phyloP scores from a whole-genome alignment of 2,888 invertebrate genomes.

The Cataglyphis livida region DNA sequence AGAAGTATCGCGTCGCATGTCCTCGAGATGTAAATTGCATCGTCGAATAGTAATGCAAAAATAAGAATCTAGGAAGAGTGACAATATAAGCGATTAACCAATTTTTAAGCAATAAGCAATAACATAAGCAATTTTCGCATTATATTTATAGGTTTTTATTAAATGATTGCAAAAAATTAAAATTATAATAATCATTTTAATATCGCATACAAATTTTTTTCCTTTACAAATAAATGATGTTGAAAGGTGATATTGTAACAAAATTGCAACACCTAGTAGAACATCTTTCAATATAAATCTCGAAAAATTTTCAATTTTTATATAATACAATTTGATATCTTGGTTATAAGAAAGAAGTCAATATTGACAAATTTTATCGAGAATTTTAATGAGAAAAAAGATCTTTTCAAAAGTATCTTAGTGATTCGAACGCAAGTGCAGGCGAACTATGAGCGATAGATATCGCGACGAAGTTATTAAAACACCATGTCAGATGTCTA shows the following conservation, averaged over 20 bases:
- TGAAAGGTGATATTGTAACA: background rate
- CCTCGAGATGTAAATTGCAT: background rate
- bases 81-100: background rate
- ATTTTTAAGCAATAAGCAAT: background rate
- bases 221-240: background rate
- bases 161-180: background rate
- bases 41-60: background rate
- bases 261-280: background rate
- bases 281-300: background rate
- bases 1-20: background rate
- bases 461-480: constrained; percentile 1
- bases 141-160: background rate
- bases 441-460: background rate
- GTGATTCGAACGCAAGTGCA: background rate
- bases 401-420: background rate
- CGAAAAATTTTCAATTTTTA: background rate
- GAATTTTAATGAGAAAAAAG: background rate
- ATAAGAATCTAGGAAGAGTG: background rate
- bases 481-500: constrained; percentile 22
- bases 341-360: background rate
- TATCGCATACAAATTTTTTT: background rate
- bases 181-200: background rate
- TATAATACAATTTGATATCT: background rate
- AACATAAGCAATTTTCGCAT: background rate
- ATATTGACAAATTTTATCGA: background rate